phyloP scores from a whole-genome alignment of 2,888 invertebrate species.

The Meliscaeva auricollis region DNA sequence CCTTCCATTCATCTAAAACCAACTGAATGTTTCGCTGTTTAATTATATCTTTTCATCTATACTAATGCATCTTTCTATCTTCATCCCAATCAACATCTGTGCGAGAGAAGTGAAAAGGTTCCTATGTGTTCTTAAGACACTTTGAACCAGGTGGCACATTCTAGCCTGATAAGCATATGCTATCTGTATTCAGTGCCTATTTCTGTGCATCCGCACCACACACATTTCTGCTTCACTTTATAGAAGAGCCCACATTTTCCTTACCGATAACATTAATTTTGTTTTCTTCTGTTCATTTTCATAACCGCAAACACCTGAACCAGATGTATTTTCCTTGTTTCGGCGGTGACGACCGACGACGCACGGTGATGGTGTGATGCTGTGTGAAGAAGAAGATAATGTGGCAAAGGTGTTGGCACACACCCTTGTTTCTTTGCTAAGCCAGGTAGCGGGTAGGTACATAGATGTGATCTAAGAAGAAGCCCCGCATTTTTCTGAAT shows the following conservation, averaged over 20 bases:
- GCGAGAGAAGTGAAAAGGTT: no score
- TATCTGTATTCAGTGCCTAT: neutral
- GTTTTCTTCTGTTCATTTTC: conserved; percentile 8
- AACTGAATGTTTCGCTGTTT: neutral
- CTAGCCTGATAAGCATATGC: neutral
- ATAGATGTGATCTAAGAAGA: conserved; percentile 8
- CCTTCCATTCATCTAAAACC: neutral
- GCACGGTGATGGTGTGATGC: neutral
- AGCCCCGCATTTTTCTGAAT: conserved; percentile 23
- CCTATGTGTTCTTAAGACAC: neutral
- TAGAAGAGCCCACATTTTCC: conserved; percentile 3
- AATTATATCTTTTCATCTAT: neutral
- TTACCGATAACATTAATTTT: conserved; percentile 11
- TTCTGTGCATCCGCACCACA: neutral
- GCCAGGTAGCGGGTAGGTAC: conserved; percentile 18
- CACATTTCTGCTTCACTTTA: neutral
- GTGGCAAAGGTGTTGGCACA: conserved; percentile 37
- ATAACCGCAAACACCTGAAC: conserved; percentile 50
- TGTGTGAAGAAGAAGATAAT: conserved; percentile 9
- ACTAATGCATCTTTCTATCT: neutral
- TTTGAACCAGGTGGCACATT: conserved; percentile 16
- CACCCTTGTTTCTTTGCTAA: conserved; percentile 21
- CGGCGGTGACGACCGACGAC: conserved; percentile 12
- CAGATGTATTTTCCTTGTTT: conserved; percentile 47
- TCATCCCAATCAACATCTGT: neutral